phyloP scores from a whole-genome alignment of 2,113 vertebrate species.

The Vidua macroura region DNA sequence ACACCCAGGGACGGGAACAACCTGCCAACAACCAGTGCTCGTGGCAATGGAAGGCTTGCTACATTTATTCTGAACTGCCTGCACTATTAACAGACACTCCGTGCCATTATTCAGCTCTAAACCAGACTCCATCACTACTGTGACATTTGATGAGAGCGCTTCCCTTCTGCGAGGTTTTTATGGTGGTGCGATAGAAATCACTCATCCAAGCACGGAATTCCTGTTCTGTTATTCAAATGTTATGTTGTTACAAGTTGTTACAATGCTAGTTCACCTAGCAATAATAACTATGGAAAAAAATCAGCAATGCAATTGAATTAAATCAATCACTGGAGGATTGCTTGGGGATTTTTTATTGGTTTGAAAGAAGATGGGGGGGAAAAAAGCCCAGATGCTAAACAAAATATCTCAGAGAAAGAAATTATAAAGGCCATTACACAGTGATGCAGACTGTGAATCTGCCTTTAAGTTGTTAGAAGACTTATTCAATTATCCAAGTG shows the following conservation, averaged over 20 bases:
- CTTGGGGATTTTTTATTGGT: not conserved
- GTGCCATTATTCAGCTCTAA: not conserved
- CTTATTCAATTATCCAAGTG: slow-evolving; percentile 62
- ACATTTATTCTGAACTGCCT: not conserved
- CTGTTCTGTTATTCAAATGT: not conserved
- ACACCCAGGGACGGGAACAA: not conserved
- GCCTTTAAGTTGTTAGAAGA: not conserved
- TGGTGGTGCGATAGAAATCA: not conserved
- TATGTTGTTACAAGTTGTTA: not conserved
- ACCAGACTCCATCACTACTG: not conserved
- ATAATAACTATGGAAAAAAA: not conserved
- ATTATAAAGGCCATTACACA: not conserved
- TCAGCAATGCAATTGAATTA: not conserved
- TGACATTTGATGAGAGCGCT: not conserved
- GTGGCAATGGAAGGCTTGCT: not conserved
- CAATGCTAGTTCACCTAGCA: not conserved
- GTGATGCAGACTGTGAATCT: slow-evolving; percentile 8
- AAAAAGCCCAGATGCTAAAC: not conserved
- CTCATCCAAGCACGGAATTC: not conserved
- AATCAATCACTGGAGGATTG: not conserved
- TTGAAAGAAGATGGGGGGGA: not conserved
- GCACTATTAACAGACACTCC: not conserved
- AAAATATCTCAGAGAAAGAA: slow-evolving; percentile 16
- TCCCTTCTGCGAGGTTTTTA: not conserved
- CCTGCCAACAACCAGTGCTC: not conserved